phyloP scores from a whole-genome alignment of 2,113 vertebrate genomes.

The Cavia aperea region DNA sequence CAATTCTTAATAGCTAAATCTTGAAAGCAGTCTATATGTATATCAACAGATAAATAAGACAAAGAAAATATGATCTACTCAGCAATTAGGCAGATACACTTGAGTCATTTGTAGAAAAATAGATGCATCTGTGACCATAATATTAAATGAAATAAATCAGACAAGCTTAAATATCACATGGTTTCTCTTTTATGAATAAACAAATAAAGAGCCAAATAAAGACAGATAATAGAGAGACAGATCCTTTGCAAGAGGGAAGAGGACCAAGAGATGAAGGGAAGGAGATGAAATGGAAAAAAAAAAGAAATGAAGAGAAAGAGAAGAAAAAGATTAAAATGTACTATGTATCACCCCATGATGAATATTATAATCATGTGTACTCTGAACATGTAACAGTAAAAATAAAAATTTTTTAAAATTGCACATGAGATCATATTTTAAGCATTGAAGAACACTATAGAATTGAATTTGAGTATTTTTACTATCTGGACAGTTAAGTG shows the following conservation, averaged over 20 bases:
- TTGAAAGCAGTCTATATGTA: background rate
- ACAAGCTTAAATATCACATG: background rate
- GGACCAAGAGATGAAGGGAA: background rate
- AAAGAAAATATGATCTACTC: background rate
- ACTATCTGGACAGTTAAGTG: background rate
- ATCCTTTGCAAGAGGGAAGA: background rate
- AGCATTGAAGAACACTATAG: background rate
- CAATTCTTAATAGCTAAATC: background rate
- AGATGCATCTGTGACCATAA: background rate
- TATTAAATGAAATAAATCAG: background rate
- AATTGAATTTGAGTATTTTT: constrained; percentile 45
- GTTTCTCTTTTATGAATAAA: background rate
- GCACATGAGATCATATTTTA: background rate
- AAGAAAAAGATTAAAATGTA: background rate
- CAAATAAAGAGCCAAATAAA: background rate
- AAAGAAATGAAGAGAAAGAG: background rate
- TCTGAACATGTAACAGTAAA: background rate
- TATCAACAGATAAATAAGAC: background rate
- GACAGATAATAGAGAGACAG: background rate
- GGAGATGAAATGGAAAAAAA: background rate
- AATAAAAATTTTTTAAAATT: too few relatives aligned
- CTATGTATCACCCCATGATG: background rate
- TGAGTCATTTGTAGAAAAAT: background rate
- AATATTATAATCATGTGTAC: background rate
- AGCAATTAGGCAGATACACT: background rate